Evolutionary conservation across 1,140 invertebrate species (phyloP).

Genomic region (Zeugodacus cucurbitae): DNA sequence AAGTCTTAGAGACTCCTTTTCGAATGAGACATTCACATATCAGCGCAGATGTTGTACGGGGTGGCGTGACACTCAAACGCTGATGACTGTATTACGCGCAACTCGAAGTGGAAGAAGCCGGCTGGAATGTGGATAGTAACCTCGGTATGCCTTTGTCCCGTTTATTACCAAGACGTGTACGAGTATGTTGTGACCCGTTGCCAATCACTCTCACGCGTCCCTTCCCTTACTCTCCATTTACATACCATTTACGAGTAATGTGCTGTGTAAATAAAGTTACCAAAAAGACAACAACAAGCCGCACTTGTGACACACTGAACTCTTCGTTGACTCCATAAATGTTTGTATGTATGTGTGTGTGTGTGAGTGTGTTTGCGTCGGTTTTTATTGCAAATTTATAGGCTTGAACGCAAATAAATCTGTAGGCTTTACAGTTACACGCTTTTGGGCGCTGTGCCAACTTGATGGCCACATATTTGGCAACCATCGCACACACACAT

Average conservation of each 20-base stretch:
- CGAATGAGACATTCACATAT: not conserved
- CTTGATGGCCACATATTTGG: not conserved
- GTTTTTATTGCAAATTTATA: slow-evolving; percentile 66
- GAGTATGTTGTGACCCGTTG: slow-evolving; percentile 17
- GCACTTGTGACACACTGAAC: not conserved
- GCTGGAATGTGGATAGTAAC: not conserved
- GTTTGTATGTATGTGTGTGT: no score
- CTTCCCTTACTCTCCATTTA: not conserved
- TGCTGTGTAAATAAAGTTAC: slow-evolving; percentile 33
- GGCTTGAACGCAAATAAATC: slow-evolving; percentile 64
- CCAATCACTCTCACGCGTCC: not conserved
- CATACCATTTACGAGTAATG: slow-evolving; percentile 8
- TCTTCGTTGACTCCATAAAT: not conserved
- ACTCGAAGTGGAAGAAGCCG: not conserved
- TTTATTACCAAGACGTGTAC: not conserved
- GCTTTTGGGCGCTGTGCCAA: not conserved
- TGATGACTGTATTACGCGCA: not conserved
- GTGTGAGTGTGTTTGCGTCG: slow-evolving; percentile 46
- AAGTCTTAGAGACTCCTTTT: not conserved
- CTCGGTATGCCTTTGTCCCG: not conserved
- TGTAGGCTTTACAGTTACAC: slow-evolving; percentile 42
- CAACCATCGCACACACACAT: not conserved
- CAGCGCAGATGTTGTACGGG: not conserved
- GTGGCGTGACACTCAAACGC: not conserved
- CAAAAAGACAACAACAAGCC: not conserved